Conservation (phyloP, 2,113 vertebrate genomes). For the Colossoma macropomum region DNA sequence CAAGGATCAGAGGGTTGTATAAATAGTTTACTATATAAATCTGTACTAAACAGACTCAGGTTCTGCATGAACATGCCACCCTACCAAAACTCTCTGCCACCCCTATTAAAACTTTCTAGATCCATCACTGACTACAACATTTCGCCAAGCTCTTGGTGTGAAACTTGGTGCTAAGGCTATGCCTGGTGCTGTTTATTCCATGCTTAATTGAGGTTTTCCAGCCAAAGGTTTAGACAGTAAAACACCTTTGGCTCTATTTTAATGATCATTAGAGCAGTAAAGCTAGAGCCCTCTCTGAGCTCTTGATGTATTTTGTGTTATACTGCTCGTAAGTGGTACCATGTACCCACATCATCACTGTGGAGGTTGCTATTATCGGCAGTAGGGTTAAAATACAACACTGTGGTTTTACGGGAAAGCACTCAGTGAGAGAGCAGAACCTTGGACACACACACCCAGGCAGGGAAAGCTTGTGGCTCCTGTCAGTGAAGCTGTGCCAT, state of each 20-base stretch:
- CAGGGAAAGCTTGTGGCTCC: constrained; percentile 49
- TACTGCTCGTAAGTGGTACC: not conserved
- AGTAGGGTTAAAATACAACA: not conserved
- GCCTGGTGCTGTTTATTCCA: not conserved
- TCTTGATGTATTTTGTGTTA: not conserved
- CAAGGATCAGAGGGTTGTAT: no score
- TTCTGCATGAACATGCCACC: no score
- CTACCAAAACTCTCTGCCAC: no score
- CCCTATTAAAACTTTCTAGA: no score
- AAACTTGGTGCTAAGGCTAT: not conserved
- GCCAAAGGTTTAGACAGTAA: not conserved
- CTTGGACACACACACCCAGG: constrained; percentile 39
- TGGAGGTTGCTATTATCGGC: constrained; percentile 1
- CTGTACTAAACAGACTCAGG: no score
- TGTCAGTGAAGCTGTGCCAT: constrained; percentile 56
- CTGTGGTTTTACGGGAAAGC: constrained; percentile 10
- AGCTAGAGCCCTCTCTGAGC: not conserved
- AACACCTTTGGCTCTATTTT: not conserved
- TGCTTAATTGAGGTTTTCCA: not conserved
- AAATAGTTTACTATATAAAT: no score
- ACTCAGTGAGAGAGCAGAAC: constrained; percentile 12
- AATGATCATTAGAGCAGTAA: not conserved
- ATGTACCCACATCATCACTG: not conserved
- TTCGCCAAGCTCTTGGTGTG: no score
- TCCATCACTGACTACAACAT: no score